Evolutionary conservation across 2,113 vertebrate species (phyloP).

Genomic region (Silurus meridionalis): DNA sequence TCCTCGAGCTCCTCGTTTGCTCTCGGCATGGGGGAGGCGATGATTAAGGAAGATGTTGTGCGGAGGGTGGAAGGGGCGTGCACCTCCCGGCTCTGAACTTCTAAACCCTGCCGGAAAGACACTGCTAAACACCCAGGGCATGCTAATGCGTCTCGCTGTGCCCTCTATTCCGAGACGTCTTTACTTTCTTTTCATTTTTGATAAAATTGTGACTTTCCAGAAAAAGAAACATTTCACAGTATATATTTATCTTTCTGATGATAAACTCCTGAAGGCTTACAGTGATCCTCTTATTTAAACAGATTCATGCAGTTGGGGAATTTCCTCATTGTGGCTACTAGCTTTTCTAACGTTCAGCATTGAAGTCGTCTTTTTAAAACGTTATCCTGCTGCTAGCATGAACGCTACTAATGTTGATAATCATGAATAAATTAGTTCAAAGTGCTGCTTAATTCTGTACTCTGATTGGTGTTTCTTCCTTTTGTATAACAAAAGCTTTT

Average conservation of each 20-base stretch:
- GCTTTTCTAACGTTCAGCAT: background rate
- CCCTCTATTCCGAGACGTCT: too few species aligned
- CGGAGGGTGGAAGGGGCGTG: constrained; percentile 47
- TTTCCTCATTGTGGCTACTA: background rate
- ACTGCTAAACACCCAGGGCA: constrained; percentile 22
- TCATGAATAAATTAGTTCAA: background rate
- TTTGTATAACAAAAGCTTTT: background rate
- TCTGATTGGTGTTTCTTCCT: background rate
- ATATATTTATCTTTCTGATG: background rate
- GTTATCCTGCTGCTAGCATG: background rate
- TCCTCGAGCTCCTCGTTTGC: constrained; percentile 36
- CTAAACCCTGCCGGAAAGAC: constrained; percentile 49
- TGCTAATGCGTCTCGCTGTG: constrained; percentile 35
- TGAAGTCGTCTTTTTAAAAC: background rate
- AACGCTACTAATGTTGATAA: background rate
- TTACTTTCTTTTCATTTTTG: constrained; percentile 62
- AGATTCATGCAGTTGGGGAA: background rate
- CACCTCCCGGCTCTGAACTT: constrained; percentile 60
- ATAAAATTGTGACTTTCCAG: background rate
- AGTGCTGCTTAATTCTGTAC: background rate
- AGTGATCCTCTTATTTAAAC: constrained; percentile 1
- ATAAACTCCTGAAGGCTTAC: background rate
- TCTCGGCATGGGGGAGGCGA: constrained; percentile 57
- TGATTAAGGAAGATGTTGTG: constrained; percentile 64
- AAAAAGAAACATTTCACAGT: background rate